phyloP scores from a whole-genome alignment of 2,797 vertebrate genomes.

The Nothura maculosa region DNA sequence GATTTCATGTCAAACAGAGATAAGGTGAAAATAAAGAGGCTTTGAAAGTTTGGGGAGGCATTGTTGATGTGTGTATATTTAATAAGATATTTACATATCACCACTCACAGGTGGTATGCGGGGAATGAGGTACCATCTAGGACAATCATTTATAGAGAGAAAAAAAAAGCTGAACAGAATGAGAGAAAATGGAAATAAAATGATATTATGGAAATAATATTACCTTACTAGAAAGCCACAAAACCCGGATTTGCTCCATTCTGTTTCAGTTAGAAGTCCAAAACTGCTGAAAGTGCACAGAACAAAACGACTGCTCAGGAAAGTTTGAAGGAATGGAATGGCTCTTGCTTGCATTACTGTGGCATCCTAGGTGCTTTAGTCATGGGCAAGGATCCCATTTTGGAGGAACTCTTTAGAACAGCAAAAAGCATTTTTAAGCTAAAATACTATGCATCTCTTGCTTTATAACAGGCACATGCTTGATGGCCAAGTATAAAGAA shows the following conservation, averaged over 20 bases:
- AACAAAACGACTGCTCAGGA: neutral
- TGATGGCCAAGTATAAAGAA: neutral
- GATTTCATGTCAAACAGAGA: conserved; percentile 45
- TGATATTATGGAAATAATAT: neutral
- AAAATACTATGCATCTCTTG: too few species aligned
- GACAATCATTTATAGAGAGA: neutral
- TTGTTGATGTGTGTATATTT: neutral
- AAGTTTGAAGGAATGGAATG: neutral
- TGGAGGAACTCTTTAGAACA: neutral
- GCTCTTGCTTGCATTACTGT: neutral
- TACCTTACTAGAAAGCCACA: neutral
- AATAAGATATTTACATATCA: neutral
- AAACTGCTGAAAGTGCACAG: neutral
- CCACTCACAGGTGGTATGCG: neutral
- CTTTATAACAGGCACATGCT: neutral
- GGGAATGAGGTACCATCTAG: neutral
- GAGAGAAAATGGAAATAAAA: neutral
- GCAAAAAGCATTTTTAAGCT: neutral
- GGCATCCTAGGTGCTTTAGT: neutral
- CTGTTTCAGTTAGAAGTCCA: neutral
- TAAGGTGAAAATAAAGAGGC: neutral
- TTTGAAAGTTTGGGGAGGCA: neutral
- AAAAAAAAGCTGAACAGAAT: neutral
- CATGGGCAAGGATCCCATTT: neutral
- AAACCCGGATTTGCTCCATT: neutral